Base-by-base conservation (phyloP, 2,113 vertebrate species). In the Gobiocypris rarus region DNA sequence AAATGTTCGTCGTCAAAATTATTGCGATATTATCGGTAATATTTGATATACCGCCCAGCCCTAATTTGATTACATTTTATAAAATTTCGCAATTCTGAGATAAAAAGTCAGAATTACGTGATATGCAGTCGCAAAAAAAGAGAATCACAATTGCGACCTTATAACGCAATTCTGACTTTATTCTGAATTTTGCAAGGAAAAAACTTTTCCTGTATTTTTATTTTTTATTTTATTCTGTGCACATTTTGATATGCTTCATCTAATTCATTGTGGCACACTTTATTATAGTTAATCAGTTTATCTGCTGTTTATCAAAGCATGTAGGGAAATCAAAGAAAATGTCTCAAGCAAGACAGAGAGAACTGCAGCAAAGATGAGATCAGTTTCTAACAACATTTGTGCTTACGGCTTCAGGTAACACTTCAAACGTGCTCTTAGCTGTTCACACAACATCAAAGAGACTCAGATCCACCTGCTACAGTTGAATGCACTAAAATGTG, bases 391-490 rank as follows among this genome's bases (percentile, higher is more conserved):
- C 4, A 54, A 54, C 48, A 31, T 75, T n/a, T 54, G 73, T 31
- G 24, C 26, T 54, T 69, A 38, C 17, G 1, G 26, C 31, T 75
- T 75, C 9, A 10, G 48, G 17, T 75, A 54, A 52, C 48, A 76
- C 50, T n/a, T 75, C 48, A 75, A 28, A 19, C 22, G 87, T 89
- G 65, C 34, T 70, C 1, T n/a, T 41, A n/a, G 34, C 22, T 83
- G 84, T 85, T 86, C 81, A 80, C 89, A 76, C 79, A 91, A 88
- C 86, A 77, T 77, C 75, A 77, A 41, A 58, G 52, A 77, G 54
- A 59, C 34, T 4, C 31, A 41, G 75, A 77, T 77, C 75, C 22
- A 59, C 54, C 54, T 24, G 54, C 54, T 77, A 77, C 34, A 77
- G 83, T 86, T 77, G 87, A 89, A 82, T 88, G 89, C 28, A 34